Base-by-base conservation (phyloP, 1,140 invertebrate species). In the Pygmarrhopalites habei region DNA sequence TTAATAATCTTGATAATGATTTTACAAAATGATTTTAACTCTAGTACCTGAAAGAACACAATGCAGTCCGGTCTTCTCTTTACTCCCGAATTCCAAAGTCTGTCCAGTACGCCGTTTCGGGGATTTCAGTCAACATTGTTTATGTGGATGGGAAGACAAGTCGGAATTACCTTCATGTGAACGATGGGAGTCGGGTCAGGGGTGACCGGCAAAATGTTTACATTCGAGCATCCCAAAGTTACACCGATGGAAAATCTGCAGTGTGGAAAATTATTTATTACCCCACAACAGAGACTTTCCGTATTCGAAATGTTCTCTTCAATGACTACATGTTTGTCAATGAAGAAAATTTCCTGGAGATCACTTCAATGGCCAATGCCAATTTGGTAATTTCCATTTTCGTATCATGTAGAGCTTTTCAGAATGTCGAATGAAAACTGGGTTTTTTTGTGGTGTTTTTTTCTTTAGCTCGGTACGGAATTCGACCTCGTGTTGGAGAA, bases 21-120 rank as follows among this genome's bases (percentile, higher is more conserved):
- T n/a, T n/a, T n/a, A n/a, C n/a, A n/a, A n/a, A n/a, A n/a, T n/a
- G n/a, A n/a, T n/a, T n/a, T n/a, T n/a, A n/a, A n/a, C n/a, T n/a
- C n/a, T n/a, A n/a, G 7, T 56, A 56, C 30, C 53, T 56, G 4
- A 56, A 56, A 28, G 53, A 56, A 10, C 53, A 56, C 53, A 56
- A 56, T 19, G 5, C 53, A 7, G 35, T 56, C 26, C 53, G 53
- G 21, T 39, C 30, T 41, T 39, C 29, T 3, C n/a, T 35, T 10
- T 56, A 19, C 35, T 56, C 53, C 53, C 3, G 35, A 19, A 56
- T 56, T 19, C 53, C 53, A 7, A 56, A 56, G 30, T 39, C 30
- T 2, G 53, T 56, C 19, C 53, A 56, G 21, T 21, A 19, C 23
- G 53, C 53, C 5, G 19, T 56, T n/a, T 35, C 29, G 2, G 53